Percentiles rank a stretch among this genome's conserved stretches.
Conservation (phyloP, 2,888 invertebrate species). For the Ommatoiulus sabulosus region DNA sequence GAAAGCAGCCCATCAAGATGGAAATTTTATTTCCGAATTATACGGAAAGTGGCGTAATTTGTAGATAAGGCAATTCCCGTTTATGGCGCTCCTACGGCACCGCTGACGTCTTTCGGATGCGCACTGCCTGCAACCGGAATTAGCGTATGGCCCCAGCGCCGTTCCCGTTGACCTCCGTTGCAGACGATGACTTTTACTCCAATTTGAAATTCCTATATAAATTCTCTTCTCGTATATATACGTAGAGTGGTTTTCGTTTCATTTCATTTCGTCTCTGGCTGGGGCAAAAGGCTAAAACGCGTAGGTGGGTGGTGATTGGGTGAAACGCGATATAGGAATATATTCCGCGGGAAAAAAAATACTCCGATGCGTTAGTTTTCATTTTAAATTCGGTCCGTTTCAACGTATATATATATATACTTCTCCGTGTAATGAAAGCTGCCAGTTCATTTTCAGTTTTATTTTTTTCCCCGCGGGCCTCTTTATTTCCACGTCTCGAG, state of each 20-base stretch:
- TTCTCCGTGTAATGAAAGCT: not conserved
- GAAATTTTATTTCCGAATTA: slow-evolving; percentile 22
- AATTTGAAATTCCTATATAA: not conserved
- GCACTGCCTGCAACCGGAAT: not conserved
- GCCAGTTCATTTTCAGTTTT: not conserved
- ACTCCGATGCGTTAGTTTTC: not conserved
- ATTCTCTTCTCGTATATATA: not conserved
- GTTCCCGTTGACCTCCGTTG: not conserved
- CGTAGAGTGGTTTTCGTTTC: not conserved
- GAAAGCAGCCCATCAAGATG: slow-evolving; percentile 36
- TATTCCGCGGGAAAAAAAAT: too few species aligned
- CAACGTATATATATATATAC: too few species aligned
- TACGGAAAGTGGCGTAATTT: slow-evolving; percentile 32
- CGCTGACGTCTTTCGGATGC: slow-evolving; percentile 24
- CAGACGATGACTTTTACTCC: not conserved
- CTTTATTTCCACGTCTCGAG: not conserved
- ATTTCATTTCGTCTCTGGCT: not conserved
- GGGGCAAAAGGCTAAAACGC: not conserved
- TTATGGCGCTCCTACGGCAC: not conserved
- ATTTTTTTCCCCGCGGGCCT: not conserved
- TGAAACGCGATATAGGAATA: not conserved
- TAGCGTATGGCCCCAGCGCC: not conserved
- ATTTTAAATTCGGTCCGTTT: not conserved
- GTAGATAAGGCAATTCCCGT: slow-evolving; percentile 1
- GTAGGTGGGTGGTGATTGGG: not conserved